Percentiles rank a stretch among this genome's conserved stretches.
These are phyloP conservation scores for Paraescarpia echinospica DNA, from an alignment of 1,140 invertebrate genomes.

Conservation along the genomic window DNA sequence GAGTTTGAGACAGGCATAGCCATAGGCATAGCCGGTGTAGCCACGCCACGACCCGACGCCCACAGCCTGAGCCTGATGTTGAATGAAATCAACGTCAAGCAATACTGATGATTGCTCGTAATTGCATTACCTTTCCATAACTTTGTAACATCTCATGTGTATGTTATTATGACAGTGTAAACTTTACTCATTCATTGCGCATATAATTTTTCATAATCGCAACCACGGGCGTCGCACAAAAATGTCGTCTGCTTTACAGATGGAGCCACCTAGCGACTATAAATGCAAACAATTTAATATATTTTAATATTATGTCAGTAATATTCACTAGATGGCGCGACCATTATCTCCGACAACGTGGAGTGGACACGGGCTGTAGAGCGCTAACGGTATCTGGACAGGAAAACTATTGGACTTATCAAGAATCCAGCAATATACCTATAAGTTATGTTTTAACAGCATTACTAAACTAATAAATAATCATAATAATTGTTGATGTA, in stretches of 20 bases:
- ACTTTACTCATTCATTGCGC: neutral
- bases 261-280: neutral
- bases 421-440: too few relatives aligned
- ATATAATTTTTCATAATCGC: neutral
- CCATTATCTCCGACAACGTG: neutral
- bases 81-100: neutral
- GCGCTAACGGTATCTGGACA: too few relatives aligned
- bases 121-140: neutral
- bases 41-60: too few relatives aligned
- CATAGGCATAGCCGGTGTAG: too few relatives aligned
- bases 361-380: neutral
- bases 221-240: neutral
- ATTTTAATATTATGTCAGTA: neutral
- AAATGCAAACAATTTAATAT: neutral
- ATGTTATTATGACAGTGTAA: neutral
- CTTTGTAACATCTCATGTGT: neutral
- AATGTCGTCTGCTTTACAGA: neutral
- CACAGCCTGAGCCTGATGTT: neutral
- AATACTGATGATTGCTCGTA: neutral
- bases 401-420: too few relatives aligned
- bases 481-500: too few relatives aligned
- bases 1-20: too few relatives aligned
- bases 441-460: too few relatives aligned
- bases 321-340: neutral
- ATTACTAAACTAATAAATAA: too few relatives aligned